Percentiles rank a stretch among this genome's conserved stretches.
Conservation (phyloP, 2,888 invertebrate species). For the Acronicta aceris region DNA sequence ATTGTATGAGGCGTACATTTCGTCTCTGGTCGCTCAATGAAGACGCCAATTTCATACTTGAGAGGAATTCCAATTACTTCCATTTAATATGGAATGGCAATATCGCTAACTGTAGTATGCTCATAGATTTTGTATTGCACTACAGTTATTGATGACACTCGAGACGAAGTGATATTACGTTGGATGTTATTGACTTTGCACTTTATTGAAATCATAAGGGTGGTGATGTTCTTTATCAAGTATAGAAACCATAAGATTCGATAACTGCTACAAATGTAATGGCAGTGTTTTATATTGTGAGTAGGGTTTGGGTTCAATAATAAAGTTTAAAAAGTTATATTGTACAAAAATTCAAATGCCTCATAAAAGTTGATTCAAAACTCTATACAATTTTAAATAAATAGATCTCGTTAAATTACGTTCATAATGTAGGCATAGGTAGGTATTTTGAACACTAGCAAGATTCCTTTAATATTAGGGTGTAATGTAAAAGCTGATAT, state of each 20-base stretch:
- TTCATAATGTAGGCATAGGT: conserved; percentile 23
- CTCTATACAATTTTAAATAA: not conserved
- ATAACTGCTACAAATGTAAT: no score
- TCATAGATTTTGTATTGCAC: conserved; percentile 35
- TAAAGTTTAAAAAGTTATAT: no score
- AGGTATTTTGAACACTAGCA: conserved; percentile 11
- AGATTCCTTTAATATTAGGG: conserved; percentile 39
- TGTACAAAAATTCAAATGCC: no score
- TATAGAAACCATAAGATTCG: no score
- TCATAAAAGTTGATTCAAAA: not conserved
- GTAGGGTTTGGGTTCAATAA: no score
- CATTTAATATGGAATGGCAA: conserved; percentile 69
- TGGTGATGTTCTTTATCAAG: not conserved
- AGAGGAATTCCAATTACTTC: conserved; percentile 76
- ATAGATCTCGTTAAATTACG: conserved; percentile 12
- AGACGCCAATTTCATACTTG: conserved; percentile 77
- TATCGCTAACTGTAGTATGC: conserved; percentile 44
- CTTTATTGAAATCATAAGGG: conserved; percentile 8
- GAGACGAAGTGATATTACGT: conserved; percentile 21
- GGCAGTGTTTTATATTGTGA: no score
- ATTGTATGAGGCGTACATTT: conserved; percentile 67
- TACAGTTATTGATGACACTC: conserved; percentile 51
- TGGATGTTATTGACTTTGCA: conserved; percentile 20
- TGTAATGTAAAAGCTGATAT: conserved; percentile 54
- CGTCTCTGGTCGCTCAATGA: conserved; percentile 61